These are phyloP conservation scores for Chaetops frenatus DNA, from an alignment of 2,113 vertebrate genomes.

Conservation along the genomic window DNA sequence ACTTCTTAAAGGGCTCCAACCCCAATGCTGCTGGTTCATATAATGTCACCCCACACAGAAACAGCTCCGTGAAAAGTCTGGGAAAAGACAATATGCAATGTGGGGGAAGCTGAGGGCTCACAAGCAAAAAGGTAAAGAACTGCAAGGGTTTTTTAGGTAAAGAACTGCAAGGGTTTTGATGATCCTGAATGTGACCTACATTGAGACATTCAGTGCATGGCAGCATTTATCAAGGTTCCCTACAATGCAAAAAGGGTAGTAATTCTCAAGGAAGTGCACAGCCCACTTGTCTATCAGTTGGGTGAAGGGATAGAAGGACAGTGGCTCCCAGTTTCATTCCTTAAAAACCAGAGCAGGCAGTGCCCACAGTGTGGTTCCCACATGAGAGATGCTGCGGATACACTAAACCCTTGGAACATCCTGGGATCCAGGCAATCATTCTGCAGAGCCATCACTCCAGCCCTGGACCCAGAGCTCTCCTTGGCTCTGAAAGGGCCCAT, in stretches of 20 bases:
- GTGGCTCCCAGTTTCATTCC: background rate
- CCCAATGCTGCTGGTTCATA: background rate
- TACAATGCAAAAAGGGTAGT: background rate
- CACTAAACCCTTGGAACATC: background rate
- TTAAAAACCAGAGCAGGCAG: background rate
- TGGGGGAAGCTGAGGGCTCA: background rate
- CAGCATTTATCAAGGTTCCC: background rate
- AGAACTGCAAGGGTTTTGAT: background rate
- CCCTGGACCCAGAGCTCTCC: background rate
- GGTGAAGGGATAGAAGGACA: background rate
- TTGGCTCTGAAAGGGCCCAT: background rate
- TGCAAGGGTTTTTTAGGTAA: background rate
- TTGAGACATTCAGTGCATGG: background rate
- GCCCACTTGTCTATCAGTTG: background rate
- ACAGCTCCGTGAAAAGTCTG: background rate
- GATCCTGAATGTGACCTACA: background rate
- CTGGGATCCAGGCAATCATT: background rate
- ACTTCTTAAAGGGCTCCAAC: background rate
- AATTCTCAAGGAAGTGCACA: background rate
- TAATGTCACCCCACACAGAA: accelerated
- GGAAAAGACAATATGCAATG: background rate
- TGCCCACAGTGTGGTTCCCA: background rate
- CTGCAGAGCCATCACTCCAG: background rate
- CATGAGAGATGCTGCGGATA: background rate
- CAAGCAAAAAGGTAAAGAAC: background rate